Evolutionary conservation across 1,140 invertebrate genomes (phyloP), one percentile per base, ranked within the genome.

Genomic region (Tetraneura akinire): DNA sequence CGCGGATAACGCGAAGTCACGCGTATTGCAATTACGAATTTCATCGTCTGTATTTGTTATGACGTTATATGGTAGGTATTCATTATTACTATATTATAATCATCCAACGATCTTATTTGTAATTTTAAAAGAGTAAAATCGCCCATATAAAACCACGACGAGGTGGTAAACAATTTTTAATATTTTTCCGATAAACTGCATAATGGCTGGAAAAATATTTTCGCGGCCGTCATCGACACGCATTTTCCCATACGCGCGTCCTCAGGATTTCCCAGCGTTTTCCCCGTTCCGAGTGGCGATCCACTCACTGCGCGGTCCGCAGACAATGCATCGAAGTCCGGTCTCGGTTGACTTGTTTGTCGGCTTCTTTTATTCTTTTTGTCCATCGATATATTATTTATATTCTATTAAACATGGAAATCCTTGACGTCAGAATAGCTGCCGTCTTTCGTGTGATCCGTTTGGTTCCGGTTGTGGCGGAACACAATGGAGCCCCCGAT

Each of bases 321-420:
- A 60, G 73, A 76, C 73, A 76, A 76, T 76, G 53, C 73, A 76
- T 37, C 42, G 45, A 45, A 68, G 66, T 37, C 21, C 37, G 73
- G 73, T 76, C 73, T 76, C 73, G 73, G 73, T 76, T 76, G 73
- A 76, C 53, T 76, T 57, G 73, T 76, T 76, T 76, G 73, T 76
- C 73, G 73, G 73, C 73, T 76, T 76, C 73, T 76, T 51, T 76
- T 73, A 73, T 76, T 76, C 73, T 76, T 76, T 76, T 76, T 76
- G 73, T 76, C 73, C 73, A 76, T 76, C 73, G 73, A 76, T 76
- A 76, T 76, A 76, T 76, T 76, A 76, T 76, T 76, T 76, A 76
- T 76, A 76, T 76, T 76, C 73, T 76, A 76, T 76, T 76, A 76
- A n/a, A 76, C 73, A 76, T 76, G 73, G 51, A 76, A 76, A 76